Evolutionary conservation across 2,113 vertebrate species (phyloP), one percentile per base, ranked within the genome.

Genomic region (Vidua chalybeata): DNA sequence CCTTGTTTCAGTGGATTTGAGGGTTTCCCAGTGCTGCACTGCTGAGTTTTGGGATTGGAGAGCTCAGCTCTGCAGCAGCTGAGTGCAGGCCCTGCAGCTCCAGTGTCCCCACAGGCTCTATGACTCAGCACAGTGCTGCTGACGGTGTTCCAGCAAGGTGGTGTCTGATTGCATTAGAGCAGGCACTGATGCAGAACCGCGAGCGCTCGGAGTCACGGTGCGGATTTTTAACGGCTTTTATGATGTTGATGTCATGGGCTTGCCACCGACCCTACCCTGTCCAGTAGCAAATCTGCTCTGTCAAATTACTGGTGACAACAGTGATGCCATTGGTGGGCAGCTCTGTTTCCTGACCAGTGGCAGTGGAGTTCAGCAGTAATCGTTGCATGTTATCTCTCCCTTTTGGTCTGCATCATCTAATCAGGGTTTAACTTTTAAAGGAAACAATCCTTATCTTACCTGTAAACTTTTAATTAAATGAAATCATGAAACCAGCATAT

Each of bases 91-190:
- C 81, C 82, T 89, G 94, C 90, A 28, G 92, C 77, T 89, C 77
- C 24, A 3, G 49, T 84, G 80, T 96, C 92, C 94, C 86, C 66
- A 54, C 69, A 66, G 89, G 64, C 87, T 91, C 76, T 56, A 46
- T 98, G 98, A 98, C 88, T 97, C 96, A 96, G 97, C 97, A 97
- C 43, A 81, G 89, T 91, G 55, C 90, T 77, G 86, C 80, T 95
- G 85, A 71, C 9, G 27, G 62, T 68, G 45, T 93, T 27, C 2
- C 75, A 64, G 92, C 87, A 66, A 93, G 84, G 87, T 43, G 19
- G 86, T 89, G 89, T 90, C 59, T 97, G 63, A 43, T 64, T 78
- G 82, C 84, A 76, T 77, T 86, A 89, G 71, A 59, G 46, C 82
- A 54, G 80, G n/a, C 81, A 90, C 55, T 67, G 91, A 63, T 86